Base-by-base conservation (phyloP, 2,797 vertebrate species). In the Thunnus albacares region DNA sequence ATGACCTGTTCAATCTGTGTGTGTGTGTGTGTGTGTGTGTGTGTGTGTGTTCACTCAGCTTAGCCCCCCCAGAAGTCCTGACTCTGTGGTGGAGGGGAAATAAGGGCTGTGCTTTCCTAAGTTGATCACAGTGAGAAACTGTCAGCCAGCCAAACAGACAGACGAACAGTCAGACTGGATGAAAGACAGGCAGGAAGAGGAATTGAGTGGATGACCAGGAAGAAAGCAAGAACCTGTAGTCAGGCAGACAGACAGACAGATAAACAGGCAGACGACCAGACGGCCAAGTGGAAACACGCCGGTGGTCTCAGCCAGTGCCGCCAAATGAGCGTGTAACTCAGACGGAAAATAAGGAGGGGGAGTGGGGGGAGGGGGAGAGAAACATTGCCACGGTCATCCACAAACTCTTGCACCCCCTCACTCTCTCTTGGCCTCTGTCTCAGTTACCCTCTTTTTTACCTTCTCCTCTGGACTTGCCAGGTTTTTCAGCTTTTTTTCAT, bases 331-430 rank as follows among this genome's bases (percentile, higher is more conserved):
- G 47, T 91, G 90, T 90, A 88, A 91, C 89, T 94, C 88, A 85
- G 87, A 94, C 52, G 90, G 94, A 93, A 94, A 94, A 93, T 90
- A 84, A 81, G 81, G 71, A 87, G 92, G 80, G 84, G 79, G 78
- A 83, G 9, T 30, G 28, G 83, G 79, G 78, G 9, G 38, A 80
- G 83, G 79, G 83, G 83, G 91, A 90, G 70, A 81, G 75, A 89
- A 93, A 92, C 90, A 90, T 79, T 80, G 79, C 80, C 73, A 75
- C 66, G 56, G 72, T 66, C n/a, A 3, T 89, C 67, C 79, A 60
- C 66, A 52, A 80, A 78, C 81, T 78, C 68, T 63, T 67, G 74
- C 81, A 60, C 79, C 77, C 75, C 56, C 63, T 59, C 71, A 22
- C 73, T 88, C 74, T 61, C 9, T 79, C 62, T 74, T 80, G 73